Base-by-base conservation (phyloP, 1,140 invertebrate genomes). In the Drosophila mojavensis region DNA sequence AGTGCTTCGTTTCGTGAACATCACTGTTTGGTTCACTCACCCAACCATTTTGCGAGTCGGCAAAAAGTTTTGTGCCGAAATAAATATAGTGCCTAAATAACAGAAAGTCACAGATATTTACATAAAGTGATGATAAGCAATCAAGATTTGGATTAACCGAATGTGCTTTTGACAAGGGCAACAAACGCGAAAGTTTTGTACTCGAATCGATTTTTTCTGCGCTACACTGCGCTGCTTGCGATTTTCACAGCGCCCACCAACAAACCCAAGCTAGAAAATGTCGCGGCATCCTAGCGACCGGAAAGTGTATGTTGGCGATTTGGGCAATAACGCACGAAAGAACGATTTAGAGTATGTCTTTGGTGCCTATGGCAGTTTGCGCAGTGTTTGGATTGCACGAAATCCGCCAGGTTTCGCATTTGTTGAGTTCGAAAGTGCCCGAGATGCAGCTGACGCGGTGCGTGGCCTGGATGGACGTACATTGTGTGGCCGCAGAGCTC, bases 291-390 rank as follows among this genome's bases (percentile, higher is more conserved):
- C 95, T 63, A 95, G 95, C 47, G 98, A 99, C 91, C 97, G 97
- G 82, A 99, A 99, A 93, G 96, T 99, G 9, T 99, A 99, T 93
- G 97, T 99, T 26, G 98, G 98, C 41, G 98, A 99, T 94, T 94
- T 99, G 90, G 96, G 95, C 54, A 96, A 95, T 88, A 96, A 95
- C 91, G 97, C 97, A n/a, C 97, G 96, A 17, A 97, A 97, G 92
- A 96, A 97, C 85, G 97, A 98, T 92, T 92, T 98, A 48, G 97
- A 98, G 93, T 97, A 98, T 93, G 96, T 97, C 7, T 99, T 99
- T 93, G 96, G 96, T 58, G 97, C 98, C 82, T 99, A 99, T 93
- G 98, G 98, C 4, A 96, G 97, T 30, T 93, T 99, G 72, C 95
- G 96, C 75, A 98, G 97, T 93, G 97, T 99, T 17, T 99, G 97